These are phyloP conservation scores for Anser brachyrhynchus DNA, from an alignment of 2,113 vertebrate genomes.

Conservation along the genomic window DNA sequence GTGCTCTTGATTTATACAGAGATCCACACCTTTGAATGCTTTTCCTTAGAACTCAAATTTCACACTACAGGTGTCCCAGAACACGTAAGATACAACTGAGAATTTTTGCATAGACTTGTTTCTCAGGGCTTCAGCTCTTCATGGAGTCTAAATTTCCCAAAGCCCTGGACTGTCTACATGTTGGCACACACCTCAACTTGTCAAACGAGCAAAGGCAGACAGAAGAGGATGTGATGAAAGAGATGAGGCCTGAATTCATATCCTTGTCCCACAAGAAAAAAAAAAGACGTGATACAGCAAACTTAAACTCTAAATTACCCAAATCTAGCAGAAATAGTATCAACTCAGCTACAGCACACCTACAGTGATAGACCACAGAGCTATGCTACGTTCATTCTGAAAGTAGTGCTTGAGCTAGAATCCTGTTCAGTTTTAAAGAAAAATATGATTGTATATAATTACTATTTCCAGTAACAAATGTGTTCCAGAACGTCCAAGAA, in stretches of 20 bases:
- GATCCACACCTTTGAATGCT: neutral
- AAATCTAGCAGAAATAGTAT: neutral
- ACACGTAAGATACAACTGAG: neutral
- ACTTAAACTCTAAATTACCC: neutral
- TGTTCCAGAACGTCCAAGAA: neutral
- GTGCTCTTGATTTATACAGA: neutral
- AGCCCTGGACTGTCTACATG: neutral
- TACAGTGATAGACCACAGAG: neutral
- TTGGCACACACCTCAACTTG: neutral
- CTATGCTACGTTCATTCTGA: neutral
- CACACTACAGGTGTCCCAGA: neutral
- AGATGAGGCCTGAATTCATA: neutral
- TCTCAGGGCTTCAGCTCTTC: neutral
- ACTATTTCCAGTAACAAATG: neutral
- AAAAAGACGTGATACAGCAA: neutral
- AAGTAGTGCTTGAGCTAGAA: neutral
- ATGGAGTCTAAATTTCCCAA: neutral
- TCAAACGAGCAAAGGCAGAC: neutral
- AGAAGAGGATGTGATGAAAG: neutral
- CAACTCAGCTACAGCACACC: neutral
- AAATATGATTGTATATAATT: neutral
- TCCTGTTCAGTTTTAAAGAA: neutral
- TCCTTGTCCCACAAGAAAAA: neutral
- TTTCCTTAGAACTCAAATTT: neutral
- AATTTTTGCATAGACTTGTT: neutral